Evolutionary conservation across 2,113 vertebrate genomes (phyloP).

Genomic region (Marmota flaviventris): DNA sequence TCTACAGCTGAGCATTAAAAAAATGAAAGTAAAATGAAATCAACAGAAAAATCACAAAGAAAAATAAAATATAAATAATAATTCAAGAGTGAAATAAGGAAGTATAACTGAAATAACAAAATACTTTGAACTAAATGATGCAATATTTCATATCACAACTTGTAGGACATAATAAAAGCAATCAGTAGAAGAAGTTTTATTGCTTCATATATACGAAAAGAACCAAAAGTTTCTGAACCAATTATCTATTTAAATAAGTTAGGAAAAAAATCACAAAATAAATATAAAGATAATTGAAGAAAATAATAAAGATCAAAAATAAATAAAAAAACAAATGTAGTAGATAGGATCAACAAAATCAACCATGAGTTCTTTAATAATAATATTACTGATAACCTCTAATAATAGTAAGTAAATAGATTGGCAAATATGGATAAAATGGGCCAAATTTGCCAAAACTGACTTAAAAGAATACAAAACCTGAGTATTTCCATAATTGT

Average conservation of each 20-base stretch:
- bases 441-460: background rate
- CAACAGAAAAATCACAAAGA: background rate
- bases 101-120: background rate
- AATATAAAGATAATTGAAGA: background rate
- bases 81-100: background rate
- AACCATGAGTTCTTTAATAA: background rate
- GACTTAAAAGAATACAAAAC: constrained; percentile 42
- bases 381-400: background rate
- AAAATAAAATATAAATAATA: constrained; percentile 11
- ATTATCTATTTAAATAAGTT: background rate
- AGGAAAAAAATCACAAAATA: constrained; percentile 15
- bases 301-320: background rate
- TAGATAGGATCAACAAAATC: background rate
- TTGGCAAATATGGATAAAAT: background rate
- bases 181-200: background rate
- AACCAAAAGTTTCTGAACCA: background rate
- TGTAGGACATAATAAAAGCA: background rate
- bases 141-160: background rate
- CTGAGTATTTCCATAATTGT: background rate
- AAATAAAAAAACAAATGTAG: background rate
- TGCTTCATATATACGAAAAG: background rate
- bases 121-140: background rate
- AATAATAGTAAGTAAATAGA: background rate
- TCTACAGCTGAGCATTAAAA: background rate
- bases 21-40: background rate